These are phyloP conservation scores for Carlito syrichta DNA, from an alignment of 2,113 vertebrate genomes.

Conservation along the genomic window DNA sequence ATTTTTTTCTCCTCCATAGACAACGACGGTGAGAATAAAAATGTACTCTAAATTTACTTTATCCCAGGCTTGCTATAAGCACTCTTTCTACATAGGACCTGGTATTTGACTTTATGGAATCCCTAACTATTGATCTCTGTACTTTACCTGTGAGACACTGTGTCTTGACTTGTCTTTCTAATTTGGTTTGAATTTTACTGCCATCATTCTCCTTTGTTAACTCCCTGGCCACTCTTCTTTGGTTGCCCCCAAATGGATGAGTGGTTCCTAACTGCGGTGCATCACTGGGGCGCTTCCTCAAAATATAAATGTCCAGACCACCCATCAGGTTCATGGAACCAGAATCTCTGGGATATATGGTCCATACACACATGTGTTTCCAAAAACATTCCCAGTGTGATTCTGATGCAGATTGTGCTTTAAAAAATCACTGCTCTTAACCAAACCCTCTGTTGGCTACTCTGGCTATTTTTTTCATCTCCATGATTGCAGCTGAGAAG, in stretches of 20 bases:
- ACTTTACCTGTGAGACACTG: background rate
- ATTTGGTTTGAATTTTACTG: background rate
- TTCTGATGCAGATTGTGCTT: background rate
- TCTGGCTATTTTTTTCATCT: background rate
- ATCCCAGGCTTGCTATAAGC: background rate
- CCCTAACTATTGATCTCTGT: background rate
- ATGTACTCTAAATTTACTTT: background rate
- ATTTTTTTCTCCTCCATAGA: background rate
- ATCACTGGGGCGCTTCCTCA: background rate
- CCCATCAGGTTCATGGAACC: background rate
- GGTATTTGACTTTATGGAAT: background rate
- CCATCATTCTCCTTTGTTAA: background rate
- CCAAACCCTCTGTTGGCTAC: background rate
- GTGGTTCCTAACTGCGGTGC: background rate
- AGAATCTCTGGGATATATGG: background rate
- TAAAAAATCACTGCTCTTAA: background rate
- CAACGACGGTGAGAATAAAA: background rate
- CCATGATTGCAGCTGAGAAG: background rate
- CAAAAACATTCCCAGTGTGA: background rate
- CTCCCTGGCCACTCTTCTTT: background rate
- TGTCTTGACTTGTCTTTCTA: background rate
- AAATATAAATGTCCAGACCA: background rate
- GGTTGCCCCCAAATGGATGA: background rate
- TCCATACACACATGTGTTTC: background rate
- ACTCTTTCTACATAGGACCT: background rate